phyloP scores from a whole-genome alignment of 2,888 invertebrate species.

The Dicyrtoma fusca region DNA sequence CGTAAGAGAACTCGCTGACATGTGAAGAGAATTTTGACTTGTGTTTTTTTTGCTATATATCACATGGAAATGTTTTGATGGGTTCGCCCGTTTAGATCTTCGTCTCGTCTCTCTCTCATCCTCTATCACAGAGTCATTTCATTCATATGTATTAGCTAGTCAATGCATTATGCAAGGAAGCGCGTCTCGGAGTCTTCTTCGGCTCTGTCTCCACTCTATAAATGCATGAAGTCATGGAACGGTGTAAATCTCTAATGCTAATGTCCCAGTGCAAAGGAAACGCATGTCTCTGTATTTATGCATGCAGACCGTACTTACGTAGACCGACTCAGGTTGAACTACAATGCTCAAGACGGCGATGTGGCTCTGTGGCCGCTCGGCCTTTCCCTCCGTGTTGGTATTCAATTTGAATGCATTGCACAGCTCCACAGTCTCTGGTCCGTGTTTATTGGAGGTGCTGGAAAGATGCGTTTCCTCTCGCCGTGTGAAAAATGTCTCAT shows the following conservation, averaged over 20 bases:
- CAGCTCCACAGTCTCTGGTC: not conserved
- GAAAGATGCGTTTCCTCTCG: not conserved
- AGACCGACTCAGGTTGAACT: not conserved
- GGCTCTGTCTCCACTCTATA: slow-evolving; percentile 8
- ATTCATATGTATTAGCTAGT: slow-evolving; percentile 22
- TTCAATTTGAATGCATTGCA: not conserved
- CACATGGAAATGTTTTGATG: slow-evolving; percentile 30
- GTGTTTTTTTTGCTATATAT: slow-evolving; percentile 7
- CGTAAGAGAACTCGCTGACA: slow-evolving; percentile 16
- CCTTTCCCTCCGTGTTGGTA: not conserved
- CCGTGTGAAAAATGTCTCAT: not conserved
- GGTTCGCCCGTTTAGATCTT: slow-evolving; percentile 28
- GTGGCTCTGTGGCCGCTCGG: not conserved
- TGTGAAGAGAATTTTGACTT: slow-evolving; percentile 26
- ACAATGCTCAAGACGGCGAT: slow-evolving; percentile 3
- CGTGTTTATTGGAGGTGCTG: not conserved
- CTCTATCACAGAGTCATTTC: slow-evolving; percentile 26
- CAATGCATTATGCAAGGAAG: slow-evolving; percentile 32
- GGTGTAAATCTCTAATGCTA: slow-evolving; percentile 36
- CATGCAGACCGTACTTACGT: not conserved
- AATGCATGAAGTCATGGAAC: slow-evolving; percentile 7
- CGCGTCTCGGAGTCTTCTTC: slow-evolving; percentile 19
- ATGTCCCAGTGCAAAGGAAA: slow-evolving; percentile 29
- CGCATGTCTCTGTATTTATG: slow-evolving; percentile 26
- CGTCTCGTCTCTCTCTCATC: slow-evolving; percentile 17